A percentile compares a stretch with the other conserved stretches of the same genome.
Conservation (phyloP, 2,888 invertebrate species). For the Coelopa pilipes region DNA sequence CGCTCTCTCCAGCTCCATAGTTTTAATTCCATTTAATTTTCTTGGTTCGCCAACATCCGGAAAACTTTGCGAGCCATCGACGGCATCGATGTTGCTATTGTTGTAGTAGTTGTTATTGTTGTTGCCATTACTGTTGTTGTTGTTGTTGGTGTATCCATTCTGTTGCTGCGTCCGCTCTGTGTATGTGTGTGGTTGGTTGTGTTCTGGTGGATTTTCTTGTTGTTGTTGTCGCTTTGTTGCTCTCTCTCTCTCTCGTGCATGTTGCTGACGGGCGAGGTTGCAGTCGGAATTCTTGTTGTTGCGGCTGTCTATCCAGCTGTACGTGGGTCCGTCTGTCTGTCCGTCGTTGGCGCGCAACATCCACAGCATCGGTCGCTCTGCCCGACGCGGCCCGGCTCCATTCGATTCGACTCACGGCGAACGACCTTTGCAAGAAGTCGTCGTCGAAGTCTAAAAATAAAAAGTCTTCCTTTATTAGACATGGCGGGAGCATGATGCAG, state of each 20-base stretch:
- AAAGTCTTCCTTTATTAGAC: conserved; percentile 6
- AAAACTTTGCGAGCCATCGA: conserved; percentile 13
- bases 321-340: neutral
- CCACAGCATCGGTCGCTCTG: neutral
- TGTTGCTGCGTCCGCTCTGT: too few species aligned
- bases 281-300: too few species aligned
- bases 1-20: neutral
- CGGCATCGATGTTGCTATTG: neutral
- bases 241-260: too few species aligned
- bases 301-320: neutral
- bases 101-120: too few species aligned
- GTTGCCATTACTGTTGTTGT: too few species aligned
- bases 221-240: too few species aligned
- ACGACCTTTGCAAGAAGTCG: conserved; percentile 44
- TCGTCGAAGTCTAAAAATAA: conserved; percentile 55
- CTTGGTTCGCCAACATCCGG: conserved; percentile 18
- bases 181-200: too few species aligned
- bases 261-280: too few species aligned
- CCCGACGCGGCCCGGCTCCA: neutral
- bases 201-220: too few species aligned
- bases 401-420: conserved; percentile 34
- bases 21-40: conserved; percentile 1
- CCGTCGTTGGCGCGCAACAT: neutral
- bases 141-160: too few species aligned
- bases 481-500: neutral